These are phyloP conservation scores for Venusia cambrica DNA, from an alignment of 2,888 invertebrate species.

Conservation along the genomic window DNA sequence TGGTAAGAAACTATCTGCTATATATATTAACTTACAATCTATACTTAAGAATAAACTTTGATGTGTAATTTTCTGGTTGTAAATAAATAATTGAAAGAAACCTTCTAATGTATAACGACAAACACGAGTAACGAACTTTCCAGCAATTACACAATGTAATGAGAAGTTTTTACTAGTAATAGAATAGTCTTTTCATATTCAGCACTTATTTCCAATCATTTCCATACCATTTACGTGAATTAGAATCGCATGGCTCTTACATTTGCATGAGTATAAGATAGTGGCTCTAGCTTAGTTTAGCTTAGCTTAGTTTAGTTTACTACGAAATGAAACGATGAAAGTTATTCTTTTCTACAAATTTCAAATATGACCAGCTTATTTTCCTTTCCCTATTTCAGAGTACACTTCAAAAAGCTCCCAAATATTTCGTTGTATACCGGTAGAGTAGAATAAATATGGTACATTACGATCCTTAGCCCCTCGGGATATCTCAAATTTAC, in stretches of 20 bases:
- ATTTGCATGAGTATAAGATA: too few species aligned
- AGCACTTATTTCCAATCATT: conserved; percentile 3
- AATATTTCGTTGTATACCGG: conserved; percentile 10
- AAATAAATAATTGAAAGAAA: conserved; percentile 15
- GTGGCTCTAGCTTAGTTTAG: too few species aligned
- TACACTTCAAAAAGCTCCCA: conserved; percentile 3
- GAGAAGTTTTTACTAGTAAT: conserved; percentile 24
- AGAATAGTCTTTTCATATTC: conserved; percentile 8
- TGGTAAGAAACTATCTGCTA: too few species aligned
- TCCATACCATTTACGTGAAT: conserved; percentile 8
- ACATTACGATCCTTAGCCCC: conserved; percentile 25
- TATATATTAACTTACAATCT: too few species aligned
- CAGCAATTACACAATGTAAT: conserved; percentile 25
- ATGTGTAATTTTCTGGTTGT: too few species aligned
- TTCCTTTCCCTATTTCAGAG: conserved; percentile 3
- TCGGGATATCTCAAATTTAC: conserved; percentile 48
- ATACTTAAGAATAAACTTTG: too few species aligned
- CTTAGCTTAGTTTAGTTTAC: too few species aligned
- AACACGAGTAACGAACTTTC: conserved; percentile 23
- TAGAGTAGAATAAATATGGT: conserved; percentile 7
- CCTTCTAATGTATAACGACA: conserved; percentile 23
- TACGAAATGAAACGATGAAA: too few species aligned
- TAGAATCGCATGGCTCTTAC: conserved; percentile 4
- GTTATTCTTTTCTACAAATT: too few species aligned
- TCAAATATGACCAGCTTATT: too few species aligned